Conservation (phyloP, 2,888 invertebrate genomes). For the Pristionchus fissidentatus region DNA sequence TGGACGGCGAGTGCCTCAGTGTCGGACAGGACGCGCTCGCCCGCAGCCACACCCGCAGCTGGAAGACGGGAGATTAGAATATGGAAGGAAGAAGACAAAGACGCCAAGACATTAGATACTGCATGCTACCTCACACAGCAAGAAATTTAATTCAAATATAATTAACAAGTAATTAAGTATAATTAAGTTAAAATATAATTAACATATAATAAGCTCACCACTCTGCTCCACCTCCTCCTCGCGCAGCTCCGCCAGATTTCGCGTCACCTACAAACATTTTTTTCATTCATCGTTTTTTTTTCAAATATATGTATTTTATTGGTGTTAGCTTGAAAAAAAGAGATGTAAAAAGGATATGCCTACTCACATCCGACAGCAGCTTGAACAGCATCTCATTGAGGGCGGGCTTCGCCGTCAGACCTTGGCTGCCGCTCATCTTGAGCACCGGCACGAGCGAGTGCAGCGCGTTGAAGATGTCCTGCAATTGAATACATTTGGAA, state of each 20-base stretch:
- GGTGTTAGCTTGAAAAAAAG: no score
- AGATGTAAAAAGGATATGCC: not conserved
- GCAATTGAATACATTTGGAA: not conserved
- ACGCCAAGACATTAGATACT: no score
- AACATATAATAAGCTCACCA: not conserved
- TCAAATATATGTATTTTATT: no score
- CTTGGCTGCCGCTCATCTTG: no score
- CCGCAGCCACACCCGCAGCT: not conserved
- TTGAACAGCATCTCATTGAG: conserved; percentile 1
- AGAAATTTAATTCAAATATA: no score
- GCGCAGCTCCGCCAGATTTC: conserved; percentile 33
- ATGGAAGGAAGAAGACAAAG: no score
- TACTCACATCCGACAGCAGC: conserved; percentile 28
- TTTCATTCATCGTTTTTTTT: not conserved
- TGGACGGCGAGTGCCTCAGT: conserved; percentile 15
- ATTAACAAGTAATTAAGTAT: not conserved
- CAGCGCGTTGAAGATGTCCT: conserved; percentile 54
- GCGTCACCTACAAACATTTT: conserved; percentile 34
- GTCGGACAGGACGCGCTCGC: not conserved
- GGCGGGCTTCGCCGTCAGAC: not conserved
- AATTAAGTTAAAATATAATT: not conserved
- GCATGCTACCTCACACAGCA: no score
- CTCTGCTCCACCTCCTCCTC: conserved; percentile 20
- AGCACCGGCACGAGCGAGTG: conserved; percentile 50
- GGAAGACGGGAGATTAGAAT: no score